A percentile compares a stretch with the other conserved stretches of the same genome.
These are phyloP conservation scores for Pseudocheirus occidentalis DNA, from an alignment of 2,797 vertebrate genomes.

Conservation along the genomic window DNA sequence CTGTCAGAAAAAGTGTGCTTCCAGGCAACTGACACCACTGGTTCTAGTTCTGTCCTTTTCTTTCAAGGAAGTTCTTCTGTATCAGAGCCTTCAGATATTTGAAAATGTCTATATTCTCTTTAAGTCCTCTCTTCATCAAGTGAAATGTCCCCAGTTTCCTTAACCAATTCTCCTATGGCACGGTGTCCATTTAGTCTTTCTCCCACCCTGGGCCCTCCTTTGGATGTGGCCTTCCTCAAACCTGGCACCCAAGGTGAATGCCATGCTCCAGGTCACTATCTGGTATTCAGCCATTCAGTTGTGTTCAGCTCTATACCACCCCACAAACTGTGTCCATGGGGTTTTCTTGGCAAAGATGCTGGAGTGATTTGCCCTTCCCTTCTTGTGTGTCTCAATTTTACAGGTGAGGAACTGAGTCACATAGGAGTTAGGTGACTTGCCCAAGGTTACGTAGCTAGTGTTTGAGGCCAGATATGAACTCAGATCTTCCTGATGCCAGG, in stretches of 20 bases:
- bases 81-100: background rate
- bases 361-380: background rate
- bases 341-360: background rate
- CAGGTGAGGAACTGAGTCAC: background rate
- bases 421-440: background rate
- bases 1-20: background rate
- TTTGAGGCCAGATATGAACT: background rate
- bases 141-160: background rate
- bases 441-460: background rate
- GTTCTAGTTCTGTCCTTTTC: background rate
- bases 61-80: background rate
- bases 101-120: background rate
- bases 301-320: background rate
- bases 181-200: background rate
- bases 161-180: background rate
- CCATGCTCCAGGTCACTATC: background rate
- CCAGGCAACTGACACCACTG: background rate
- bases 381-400: background rate
- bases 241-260: background rate
- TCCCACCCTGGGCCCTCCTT: background rate
- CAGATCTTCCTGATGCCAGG: background rate
- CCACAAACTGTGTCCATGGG: background rate
- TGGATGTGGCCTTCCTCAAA: background rate
- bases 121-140: background rate
- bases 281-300: background rate